phyloP scores from a whole-genome alignment of 2,888 invertebrate genomes.

The Harpagoxenus sublaevis region DNA sequence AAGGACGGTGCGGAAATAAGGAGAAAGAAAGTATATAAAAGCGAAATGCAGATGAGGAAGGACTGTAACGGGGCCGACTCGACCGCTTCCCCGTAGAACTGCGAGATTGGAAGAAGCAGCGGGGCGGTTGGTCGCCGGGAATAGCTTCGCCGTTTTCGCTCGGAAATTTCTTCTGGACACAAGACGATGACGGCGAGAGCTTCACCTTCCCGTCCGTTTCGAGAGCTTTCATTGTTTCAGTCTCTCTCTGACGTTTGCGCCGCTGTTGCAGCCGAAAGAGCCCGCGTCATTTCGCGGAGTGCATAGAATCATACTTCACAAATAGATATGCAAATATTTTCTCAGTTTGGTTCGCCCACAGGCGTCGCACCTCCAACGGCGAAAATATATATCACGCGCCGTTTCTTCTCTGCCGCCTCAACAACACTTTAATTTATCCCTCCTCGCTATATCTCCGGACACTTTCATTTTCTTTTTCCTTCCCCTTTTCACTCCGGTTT shows the following conservation, averaged over 20 bases:
- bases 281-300: constrained; percentile 61
- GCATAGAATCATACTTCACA: constrained; percentile 59
- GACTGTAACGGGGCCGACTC: constrained; percentile 61
- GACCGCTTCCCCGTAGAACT: constrained; percentile 41
- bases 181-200: constrained; percentile 58
- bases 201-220: constrained; percentile 49
- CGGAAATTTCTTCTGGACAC: constrained; percentile 72
- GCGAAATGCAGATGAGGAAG: constrained; percentile 71
- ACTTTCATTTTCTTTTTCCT: constrained; percentile 37
- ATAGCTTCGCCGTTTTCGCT: constrained; percentile 64
- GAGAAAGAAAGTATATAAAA: constrained; percentile 51
- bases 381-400: constrained; percentile 6
- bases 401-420: constrained; percentile 13
- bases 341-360: constrained; percentile 32
- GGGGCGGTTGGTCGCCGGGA: constrained; percentile 48
- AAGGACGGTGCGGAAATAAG: constrained; percentile 42
- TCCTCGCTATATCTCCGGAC: background rate
- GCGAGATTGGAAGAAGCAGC: constrained; percentile 57
- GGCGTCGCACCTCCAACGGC: background rate
- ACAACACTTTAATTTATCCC: constrained; percentile 46
- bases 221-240: constrained; percentile 68
- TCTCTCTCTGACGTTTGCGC: constrained; percentile 55
- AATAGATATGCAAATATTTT: constrained; percentile 57
- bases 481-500: background rate
- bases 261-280: constrained; percentile 58